Evolutionary conservation across 2,113 vertebrate genomes (phyloP).

Genomic region (Cottus gobio): DNA sequence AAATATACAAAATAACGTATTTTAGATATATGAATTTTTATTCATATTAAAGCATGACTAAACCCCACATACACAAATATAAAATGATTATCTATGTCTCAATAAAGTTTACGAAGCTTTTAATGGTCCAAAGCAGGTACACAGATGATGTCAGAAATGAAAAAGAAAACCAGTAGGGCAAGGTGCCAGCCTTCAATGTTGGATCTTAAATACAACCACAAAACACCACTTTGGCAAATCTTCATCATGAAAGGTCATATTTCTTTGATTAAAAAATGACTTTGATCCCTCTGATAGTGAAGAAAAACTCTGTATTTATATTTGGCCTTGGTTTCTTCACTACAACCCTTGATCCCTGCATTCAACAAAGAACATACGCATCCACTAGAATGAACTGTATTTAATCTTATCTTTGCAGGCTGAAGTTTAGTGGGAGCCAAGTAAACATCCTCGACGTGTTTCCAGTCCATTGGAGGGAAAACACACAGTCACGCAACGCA

Average conservation of each 20-base stretch:
- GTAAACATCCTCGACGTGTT: conserved; percentile 30
- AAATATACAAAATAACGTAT: background rate
- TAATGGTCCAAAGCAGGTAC: background rate
- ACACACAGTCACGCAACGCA: conserved; percentile 15
- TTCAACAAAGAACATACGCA: background rate
- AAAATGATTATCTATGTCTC: background rate
- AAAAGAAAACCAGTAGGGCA: background rate
- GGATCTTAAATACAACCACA: background rate
- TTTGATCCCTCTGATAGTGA: background rate
- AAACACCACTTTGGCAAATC: background rate
- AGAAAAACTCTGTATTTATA: background rate
- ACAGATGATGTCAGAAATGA: background rate
- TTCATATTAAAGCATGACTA: background rate
- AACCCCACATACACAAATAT: too few relatives aligned
- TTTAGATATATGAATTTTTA: background rate
- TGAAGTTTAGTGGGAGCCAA: conserved; percentile 1
- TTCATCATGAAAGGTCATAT: background rate
- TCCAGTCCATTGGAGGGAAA: conserved; percentile 43
- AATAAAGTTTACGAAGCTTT: background rate
- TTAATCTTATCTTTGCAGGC: conserved; percentile 17
- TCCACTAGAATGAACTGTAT: background rate
- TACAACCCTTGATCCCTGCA: background rate
- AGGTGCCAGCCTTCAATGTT: background rate
- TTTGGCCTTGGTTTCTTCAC: background rate
- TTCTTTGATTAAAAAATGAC: background rate